Evolutionary conservation across 1,140 invertebrate species (phyloP).

Genomic region (Procambarus clarkii): DNA sequence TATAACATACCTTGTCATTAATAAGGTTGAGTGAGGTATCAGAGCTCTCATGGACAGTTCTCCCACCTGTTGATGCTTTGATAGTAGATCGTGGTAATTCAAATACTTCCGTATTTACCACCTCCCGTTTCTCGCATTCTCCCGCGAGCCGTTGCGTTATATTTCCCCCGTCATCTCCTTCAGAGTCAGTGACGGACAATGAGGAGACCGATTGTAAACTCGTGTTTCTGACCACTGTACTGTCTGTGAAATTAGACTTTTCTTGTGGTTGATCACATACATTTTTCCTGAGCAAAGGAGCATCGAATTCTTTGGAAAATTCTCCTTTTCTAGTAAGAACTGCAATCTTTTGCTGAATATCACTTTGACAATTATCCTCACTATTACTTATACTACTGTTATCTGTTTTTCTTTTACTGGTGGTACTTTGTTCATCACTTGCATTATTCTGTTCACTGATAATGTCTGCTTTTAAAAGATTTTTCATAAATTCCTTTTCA

Average conservation of each 20-base stretch:
- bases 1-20: neutral
- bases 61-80: neutral
- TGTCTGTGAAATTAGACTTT: neutral
- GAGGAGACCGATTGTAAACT: neutral
- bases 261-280: neutral
- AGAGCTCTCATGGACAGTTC: neutral
- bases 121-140: neutral
- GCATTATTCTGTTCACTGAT: neutral
- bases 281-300: neutral
- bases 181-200: slow-evolving; percentile 23
- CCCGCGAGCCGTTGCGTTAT: neutral
- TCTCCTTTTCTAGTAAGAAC: neutral
- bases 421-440: neutral
- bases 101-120: neutral
- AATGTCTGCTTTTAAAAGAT: neutral
- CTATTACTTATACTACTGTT: neutral
- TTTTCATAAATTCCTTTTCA: neutral
- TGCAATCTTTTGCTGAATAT: neutral
- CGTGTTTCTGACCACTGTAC: neutral
- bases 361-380: neutral
- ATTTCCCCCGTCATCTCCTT: neutral
- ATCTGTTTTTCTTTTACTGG: neutral
- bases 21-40: neutral
- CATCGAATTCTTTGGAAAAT: neutral
- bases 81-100: neutral